phyloP scores from a whole-genome alignment of 2,113 vertebrate genomes.

The human (Homo sapiens) region DNA sequence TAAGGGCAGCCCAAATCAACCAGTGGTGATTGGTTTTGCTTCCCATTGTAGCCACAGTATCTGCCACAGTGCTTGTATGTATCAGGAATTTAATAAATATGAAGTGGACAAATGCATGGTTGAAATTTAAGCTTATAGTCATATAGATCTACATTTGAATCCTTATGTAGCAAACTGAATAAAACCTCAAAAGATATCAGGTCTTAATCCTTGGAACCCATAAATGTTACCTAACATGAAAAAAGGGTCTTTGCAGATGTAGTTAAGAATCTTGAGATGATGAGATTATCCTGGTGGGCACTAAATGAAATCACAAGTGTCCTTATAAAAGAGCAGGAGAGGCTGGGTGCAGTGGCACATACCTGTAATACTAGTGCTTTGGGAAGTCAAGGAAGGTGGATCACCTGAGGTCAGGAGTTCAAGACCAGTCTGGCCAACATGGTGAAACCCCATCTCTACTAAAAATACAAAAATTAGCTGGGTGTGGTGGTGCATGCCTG shows the following conservation, averaged over 20 bases:
- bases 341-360: no score
- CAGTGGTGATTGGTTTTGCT: neutral
- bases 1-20: neutral
- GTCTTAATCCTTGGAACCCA: neutral
- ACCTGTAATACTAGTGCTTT: no score
- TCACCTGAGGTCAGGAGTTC: no score
- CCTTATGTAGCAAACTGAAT: neutral
- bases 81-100: neutral
- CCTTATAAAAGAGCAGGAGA: neutral
- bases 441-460: no score
- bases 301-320: neutral
- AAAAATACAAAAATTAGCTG: no score
- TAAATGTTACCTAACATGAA: neutral
- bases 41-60: neutral
- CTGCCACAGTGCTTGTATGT: neutral
- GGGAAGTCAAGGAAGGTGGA: no score
- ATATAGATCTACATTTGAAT: neutral
- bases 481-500: no score
- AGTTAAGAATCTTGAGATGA: neutral
- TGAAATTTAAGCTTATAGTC: neutral
- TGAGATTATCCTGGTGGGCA: neutral
- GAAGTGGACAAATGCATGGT: neutral
- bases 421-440: no score
- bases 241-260: neutral
- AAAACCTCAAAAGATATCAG: neutral